Base-by-base conservation (phyloP, 1,140 invertebrate genomes). In the Gonatopus flavifemur region DNA sequence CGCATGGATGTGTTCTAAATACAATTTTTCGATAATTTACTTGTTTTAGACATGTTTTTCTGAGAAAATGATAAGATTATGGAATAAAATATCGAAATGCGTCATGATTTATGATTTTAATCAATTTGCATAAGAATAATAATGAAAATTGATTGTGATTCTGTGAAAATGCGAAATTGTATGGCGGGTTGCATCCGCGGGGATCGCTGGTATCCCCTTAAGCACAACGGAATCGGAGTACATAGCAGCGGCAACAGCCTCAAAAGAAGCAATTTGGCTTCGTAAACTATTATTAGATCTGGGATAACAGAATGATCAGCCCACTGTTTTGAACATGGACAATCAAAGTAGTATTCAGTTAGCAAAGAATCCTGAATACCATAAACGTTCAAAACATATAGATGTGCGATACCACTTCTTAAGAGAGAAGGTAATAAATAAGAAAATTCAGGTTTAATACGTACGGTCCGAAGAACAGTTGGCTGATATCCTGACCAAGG, bases 191-290 rank as follows among this genome's bases (percentile, higher is more conserved):
- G n/a, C n/a, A n/a, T n/a, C n/a, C n/a, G n/a, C n/a, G n/a, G n/a
- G n/a, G n/a, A n/a, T n/a, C n/a, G n/a, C n/a, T n/a, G n/a, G n/a
- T n/a, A n/a, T n/a, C n/a, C n/a, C n/a, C n/a, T n/a, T n/a, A n/a
- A n/a, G n/a, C n/a, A 72, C 70, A 15, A 79, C 76, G 32, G 78
- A 81, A 50, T 69, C 76, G 6, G 2, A 57, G 57, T 45, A 76
- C 67, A 10, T 69, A 64, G 1, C 55, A 37, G 12, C 59, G 62
- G 39, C 41, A 63, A 59, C 70, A 54, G 69, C 65, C 3, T 46
- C 63, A 1, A 76, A 75, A 54, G 75, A 80, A 51, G 59, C 65
- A 0, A 55, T 66, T 19, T 69, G 64, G 59, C 21, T 70, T 20
- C 59, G 44, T 25, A 42, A 50, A 19, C 49, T 77, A n/a, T 20